Evolutionary conservation across 1,140 invertebrate species (phyloP).

Genomic region (Caerostris darwini): DNA sequence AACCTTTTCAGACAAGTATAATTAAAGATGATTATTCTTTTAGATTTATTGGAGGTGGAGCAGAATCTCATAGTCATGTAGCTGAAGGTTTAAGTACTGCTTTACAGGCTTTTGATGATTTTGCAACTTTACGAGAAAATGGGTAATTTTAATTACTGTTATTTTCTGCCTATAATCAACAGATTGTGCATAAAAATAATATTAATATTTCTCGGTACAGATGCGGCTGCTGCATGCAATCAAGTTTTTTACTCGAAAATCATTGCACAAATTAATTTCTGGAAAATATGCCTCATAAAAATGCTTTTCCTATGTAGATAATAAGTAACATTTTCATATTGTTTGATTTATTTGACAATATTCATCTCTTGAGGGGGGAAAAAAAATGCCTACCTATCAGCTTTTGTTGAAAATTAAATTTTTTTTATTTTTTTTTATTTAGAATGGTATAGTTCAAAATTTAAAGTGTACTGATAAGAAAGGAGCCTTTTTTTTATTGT

Average conservation of each 20-base stretch:
- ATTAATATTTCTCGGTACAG: background rate
- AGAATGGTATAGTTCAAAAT: no score
- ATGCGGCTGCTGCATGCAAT: background rate
- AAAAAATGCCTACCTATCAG: no score
- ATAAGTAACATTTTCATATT: no score
- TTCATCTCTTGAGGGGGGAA: no score
- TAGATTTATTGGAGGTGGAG: slow-evolving; percentile 93
- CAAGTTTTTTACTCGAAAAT: background rate
- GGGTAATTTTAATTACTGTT: slow-evolving; percentile 80
- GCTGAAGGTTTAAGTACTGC: slow-evolving; percentile 94
- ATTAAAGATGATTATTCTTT: background rate
- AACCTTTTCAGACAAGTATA: background rate
- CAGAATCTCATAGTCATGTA: slow-evolving; percentile 93
- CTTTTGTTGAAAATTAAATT: no score
- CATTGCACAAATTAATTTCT: background rate
- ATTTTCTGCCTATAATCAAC: no score
- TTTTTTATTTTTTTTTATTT: no score
- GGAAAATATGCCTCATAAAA: no score
- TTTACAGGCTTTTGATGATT: slow-evolving; percentile 92
- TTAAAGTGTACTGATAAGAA: no score
- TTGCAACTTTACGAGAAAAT: slow-evolving; percentile 87
- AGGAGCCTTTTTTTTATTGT: no score
- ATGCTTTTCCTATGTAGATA: no score
- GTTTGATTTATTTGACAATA: no score
- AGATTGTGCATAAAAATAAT: background rate